Evolutionary conservation across 2,888 invertebrate species (phyloP), one percentile per base, ranked within the genome.

Genomic region (Abscondita cerata): DNA sequence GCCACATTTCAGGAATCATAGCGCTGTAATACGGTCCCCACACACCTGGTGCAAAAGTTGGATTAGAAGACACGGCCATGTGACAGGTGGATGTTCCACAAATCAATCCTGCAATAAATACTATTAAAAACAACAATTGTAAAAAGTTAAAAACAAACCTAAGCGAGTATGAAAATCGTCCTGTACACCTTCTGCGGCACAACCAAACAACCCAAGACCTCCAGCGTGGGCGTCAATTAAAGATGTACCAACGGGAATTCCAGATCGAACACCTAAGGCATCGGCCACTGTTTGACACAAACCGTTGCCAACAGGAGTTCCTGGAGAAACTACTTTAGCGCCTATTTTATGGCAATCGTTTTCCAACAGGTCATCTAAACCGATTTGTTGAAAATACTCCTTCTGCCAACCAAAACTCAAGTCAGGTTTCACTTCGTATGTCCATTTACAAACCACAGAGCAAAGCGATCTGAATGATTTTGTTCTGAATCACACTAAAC

Each of bases 161-260:
- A 87, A 76, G 81, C 84, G 81, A 0, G 81, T 81, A 52, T 80
- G 75, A 65, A 86, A 81, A 47, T 81, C 77, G 0, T 75, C 64
- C 11, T 80, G 72, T 31, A 84, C 74, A 16, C 77, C 78, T 59
- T 81, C 79, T 20, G 85, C 86, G 51, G 81, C 79, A 65, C 89
- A 88, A 0, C 93, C 92, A 67, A 94, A 86, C 85, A 94, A 86
- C 13, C 95, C 96, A 61, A 98, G 81, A 1, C 92, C 95, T 18
- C 97, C 98, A 53, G 97, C 95, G 82, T 98, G 96, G 0, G 98
- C 98, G 82, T 98, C 98, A 69, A 98, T 96, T 63, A 97, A 86
- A 0, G 96, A 95, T 11, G 93, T 86, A 3, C 91, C 95, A 1
- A 98, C 95, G 5, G 92, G 86, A 13, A 89, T 95, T 8, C 89